These are phyloP conservation scores for Oscheius sp. DNA, from an alignment of 1,140 invertebrate genomes.

Conservation along the genomic window DNA sequence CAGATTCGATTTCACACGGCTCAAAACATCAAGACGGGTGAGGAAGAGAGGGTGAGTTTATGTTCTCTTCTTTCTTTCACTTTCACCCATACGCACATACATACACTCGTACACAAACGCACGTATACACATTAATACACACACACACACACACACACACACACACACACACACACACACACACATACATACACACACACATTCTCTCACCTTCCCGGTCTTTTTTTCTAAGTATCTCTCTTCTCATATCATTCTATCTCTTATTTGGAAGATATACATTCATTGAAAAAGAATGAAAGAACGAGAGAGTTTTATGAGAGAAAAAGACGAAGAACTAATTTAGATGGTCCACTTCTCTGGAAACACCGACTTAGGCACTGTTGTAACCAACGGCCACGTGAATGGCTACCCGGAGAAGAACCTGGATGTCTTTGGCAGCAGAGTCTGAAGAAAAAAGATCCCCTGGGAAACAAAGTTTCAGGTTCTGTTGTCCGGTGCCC, in stretches of 20 bases:
- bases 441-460: not conserved
- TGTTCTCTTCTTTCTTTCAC: too few relatives aligned
- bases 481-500: not conserved
- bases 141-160: too few relatives aligned
- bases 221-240: too few relatives aligned
- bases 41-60: conserved; percentile 3
- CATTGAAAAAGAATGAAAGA: too few relatives aligned
- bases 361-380: not conserved
- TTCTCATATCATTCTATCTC: too few relatives aligned
- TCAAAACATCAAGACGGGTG: not conserved
- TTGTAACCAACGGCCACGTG: conserved; percentile 4
- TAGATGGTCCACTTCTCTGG: conserved; percentile 14
- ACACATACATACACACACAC: too few relatives aligned
- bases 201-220: too few relatives aligned
- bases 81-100: not conserved
- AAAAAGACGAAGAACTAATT: not conserved
- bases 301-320: too few relatives aligned
- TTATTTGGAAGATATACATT: too few relatives aligned
- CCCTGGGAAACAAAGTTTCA: not conserved
- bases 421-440: conserved; percentile 7
- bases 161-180: too few relatives aligned
- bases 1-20: not conserved
- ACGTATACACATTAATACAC: too few relatives aligned
- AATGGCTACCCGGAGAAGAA: not conserved
- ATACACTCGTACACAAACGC: too few relatives aligned